Conservation (phyloP, 2,113 vertebrate genomes). For the Chroicocephalus ridibundus region DNA sequence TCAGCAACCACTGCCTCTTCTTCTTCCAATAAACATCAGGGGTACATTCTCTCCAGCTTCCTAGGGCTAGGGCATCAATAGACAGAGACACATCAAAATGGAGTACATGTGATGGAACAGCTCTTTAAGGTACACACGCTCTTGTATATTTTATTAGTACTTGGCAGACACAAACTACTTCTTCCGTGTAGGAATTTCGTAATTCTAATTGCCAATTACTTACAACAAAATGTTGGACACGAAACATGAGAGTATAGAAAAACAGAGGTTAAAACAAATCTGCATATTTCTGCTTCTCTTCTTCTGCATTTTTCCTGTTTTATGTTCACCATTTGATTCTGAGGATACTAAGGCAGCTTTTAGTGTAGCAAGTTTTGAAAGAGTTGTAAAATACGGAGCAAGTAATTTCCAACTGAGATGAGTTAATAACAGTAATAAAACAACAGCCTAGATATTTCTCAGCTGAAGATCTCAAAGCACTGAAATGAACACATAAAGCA, state of each 20-base stretch:
- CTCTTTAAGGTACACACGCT: not conserved
- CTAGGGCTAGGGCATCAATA: not conserved
- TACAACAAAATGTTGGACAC: not conserved
- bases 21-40: not conserved
- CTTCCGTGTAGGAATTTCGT: not conserved
- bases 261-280: not conserved
- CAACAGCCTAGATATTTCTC: not conserved
- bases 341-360: not conserved
- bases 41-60: not conserved
- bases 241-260: not conserved
- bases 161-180: not conserved
- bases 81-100: not conserved
- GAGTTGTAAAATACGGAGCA: not conserved
- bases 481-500: not conserved
- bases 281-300: not conserved
- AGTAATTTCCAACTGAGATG: not conserved
- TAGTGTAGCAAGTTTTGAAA: not conserved
- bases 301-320: not conserved
- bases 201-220: not conserved
- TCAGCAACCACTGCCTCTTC: not conserved
- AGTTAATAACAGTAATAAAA: slow-evolving; percentile 11
- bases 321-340: not conserved
- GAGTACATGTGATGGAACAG: not conserved
- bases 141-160: not conserved
- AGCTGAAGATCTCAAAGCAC: not conserved